phyloP scores from a whole-genome alignment of 2,797 vertebrate species.

The Margarornis squamiger region DNA sequence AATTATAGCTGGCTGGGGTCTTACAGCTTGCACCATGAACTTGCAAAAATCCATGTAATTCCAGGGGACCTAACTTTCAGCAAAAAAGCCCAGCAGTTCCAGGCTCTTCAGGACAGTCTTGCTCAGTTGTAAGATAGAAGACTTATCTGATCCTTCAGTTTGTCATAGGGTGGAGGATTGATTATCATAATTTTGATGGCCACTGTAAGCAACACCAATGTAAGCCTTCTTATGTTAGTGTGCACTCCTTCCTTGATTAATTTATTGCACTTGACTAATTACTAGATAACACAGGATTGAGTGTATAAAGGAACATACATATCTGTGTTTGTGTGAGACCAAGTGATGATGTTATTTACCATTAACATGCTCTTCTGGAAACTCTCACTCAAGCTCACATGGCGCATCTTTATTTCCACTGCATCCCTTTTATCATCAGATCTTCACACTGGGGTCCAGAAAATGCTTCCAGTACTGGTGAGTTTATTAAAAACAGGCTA shows the following conservation, averaged over 20 bases:
- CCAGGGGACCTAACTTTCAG: not conserved
- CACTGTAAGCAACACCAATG: not conserved
- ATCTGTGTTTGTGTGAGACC: not conserved
- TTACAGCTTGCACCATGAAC: not conserved
- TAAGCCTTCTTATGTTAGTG: not conserved
- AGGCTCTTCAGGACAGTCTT: not conserved
- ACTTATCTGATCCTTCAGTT: not conserved
- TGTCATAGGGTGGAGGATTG: not conserved
- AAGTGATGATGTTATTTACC: not conserved
- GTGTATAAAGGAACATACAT: not conserved
- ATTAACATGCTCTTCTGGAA: constrained; percentile 9
- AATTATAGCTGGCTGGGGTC: not conserved
- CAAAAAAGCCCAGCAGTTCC: not conserved
- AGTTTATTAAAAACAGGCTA: constrained; percentile 50
- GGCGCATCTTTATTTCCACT: not conserved
- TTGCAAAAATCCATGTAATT: not conserved
- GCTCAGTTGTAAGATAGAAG: not conserved
- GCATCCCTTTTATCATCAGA: not conserved
- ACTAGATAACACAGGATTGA: not conserved
- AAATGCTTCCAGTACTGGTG: constrained; percentile 20
- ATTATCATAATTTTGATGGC: not conserved
- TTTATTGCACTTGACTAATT: not conserved
- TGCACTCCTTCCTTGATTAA: not conserved
- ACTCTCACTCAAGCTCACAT: not conserved
- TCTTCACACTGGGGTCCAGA: constrained; percentile 24